Percentiles rank a stretch among this genome's conserved stretches.
These are phyloP conservation scores for Saxidomus purpurata DNA, from an alignment of 1,140 invertebrate species.

Conservation along the genomic window DNA sequence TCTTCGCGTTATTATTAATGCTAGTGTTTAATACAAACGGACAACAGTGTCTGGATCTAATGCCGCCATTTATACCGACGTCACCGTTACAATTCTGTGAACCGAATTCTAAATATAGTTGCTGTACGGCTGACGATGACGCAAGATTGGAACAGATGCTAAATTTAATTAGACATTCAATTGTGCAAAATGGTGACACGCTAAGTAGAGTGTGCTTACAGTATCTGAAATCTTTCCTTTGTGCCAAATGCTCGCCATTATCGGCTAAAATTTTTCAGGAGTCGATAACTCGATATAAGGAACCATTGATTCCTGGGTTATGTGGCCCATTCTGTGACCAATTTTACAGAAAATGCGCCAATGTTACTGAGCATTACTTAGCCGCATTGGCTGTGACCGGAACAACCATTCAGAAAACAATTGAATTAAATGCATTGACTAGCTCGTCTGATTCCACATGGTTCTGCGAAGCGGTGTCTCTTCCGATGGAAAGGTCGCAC, in stretches of 20 bases:
- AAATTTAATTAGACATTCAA: background rate
- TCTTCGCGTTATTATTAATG: background rate
- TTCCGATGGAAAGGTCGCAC: background rate
- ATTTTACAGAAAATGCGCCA: background rate
- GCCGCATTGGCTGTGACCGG: background rate
- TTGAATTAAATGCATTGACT: background rate
- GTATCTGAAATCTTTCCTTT: conserved; percentile 74
- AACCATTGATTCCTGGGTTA: background rate
- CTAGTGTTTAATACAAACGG: background rate
- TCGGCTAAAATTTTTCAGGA: conserved; percentile 80
- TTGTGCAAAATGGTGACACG: background rate
- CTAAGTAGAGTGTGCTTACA: conserved; percentile 55
- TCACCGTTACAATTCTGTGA: conserved; percentile 75
- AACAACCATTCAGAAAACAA: background rate
- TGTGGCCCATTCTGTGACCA: background rate
- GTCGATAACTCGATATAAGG: conserved; percentile 56
- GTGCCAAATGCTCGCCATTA: conserved; percentile 81
- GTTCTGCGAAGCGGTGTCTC: background rate
- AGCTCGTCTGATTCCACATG: background rate
- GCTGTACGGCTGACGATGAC: conserved; percentile 76
- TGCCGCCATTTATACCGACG: conserved; percentile 78
- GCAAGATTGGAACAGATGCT: background rate
- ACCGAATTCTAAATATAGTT: conserved; percentile 80
- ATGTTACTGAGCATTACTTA: background rate
- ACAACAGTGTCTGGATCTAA: conserved; percentile 82